Evolutionary conservation across 2,888 invertebrate genomes (phyloP).

Genomic region (Zonitis immaculata): DNA sequence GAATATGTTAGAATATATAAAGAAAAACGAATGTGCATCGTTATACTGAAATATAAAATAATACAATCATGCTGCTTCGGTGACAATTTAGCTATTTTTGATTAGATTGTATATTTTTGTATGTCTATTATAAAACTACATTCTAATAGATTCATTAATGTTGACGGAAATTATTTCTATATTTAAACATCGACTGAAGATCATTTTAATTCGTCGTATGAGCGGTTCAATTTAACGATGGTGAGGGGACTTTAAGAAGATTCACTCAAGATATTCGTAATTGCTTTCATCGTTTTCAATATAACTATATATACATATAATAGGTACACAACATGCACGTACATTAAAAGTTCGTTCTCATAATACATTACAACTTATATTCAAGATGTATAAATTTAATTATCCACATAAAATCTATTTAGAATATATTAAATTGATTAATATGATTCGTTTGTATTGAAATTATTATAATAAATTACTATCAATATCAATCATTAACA

Average conservation of each 20-base stretch:
- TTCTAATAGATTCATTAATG: not conserved
- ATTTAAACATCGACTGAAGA: not conserved
- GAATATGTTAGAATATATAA: slow-evolving; percentile 15
- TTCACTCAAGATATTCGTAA: slow-evolving; percentile 19
- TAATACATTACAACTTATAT: slow-evolving; percentile 17
- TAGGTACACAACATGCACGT: not conserved
- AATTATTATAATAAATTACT: not conserved
- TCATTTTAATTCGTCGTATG: slow-evolving; percentile 9
- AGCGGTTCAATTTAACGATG: slow-evolving; percentile 11
- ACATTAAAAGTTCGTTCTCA: slow-evolving; percentile 9
- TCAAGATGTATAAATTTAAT: slow-evolving; percentile 15
- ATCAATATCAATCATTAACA: too few species aligned
- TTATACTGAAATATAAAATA: too few species aligned
- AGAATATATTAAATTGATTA: not conserved
- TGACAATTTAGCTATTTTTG: slow-evolving; percentile 35
- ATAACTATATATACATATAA: slow-evolving; percentile 1
- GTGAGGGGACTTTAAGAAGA: slow-evolving; percentile 12
- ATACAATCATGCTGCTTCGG: too few species aligned
- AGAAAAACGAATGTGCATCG: too few species aligned
- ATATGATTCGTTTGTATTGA: not conserved
- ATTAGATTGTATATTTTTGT: too few species aligned
- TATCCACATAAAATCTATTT: slow-evolving; percentile 12
- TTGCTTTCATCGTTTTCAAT: slow-evolving; percentile 16
- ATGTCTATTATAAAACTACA: slow-evolving; percentile 4
- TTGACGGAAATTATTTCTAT: not conserved